Percentiles rank a stretch among this genome's conserved stretches.
Evolutionary conservation across 1,140 invertebrate genomes (phyloP).

Genomic region (Melitaea cinxia): DNA sequence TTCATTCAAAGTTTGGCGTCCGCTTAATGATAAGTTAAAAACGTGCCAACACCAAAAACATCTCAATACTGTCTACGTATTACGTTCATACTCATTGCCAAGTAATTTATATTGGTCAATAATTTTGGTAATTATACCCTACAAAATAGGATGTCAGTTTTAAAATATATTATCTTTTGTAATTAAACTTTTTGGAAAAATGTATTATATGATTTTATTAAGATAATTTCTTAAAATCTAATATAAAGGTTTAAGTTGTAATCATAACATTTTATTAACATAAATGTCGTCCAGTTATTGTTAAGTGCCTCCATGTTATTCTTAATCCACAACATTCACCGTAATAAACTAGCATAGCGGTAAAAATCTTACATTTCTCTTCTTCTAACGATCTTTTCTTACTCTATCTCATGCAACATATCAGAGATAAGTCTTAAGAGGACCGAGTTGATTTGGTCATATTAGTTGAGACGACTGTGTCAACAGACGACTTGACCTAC

Average conservation of each 20-base stretch:
- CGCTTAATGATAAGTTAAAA: not conserved
- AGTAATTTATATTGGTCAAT: not conserved
- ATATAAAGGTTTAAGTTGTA: too few relatives aligned
- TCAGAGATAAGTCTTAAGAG: constrained; percentile 26
- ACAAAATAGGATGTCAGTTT: not conserved
- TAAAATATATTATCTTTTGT: not conserved
- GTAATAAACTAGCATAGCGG: constrained; percentile 14
- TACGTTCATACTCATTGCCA: not conserved
- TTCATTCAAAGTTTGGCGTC: not conserved
- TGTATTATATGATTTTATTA: too few relatives aligned
- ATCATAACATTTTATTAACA: too few relatives aligned
- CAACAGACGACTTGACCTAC: constrained; percentile 18
- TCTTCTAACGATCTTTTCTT: constrained; percentile 13
- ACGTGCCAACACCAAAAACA: constrained; percentile 1
- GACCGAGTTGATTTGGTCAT: constrained; percentile 16
- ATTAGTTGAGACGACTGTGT: constrained; percentile 25
- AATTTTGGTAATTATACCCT: not conserved
- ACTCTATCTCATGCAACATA: constrained; percentile 22
- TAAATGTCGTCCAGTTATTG: too few relatives aligned
- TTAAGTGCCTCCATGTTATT: not conserved
- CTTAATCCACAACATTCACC: not conserved
- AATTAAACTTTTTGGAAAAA: too few relatives aligned
- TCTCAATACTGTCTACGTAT: not conserved
- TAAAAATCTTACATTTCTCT: constrained; percentile 18
- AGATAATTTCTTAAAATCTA: too few relatives aligned